Conservation (phyloP, 2,113 vertebrate species). For the Phycodurus eques region DNA sequence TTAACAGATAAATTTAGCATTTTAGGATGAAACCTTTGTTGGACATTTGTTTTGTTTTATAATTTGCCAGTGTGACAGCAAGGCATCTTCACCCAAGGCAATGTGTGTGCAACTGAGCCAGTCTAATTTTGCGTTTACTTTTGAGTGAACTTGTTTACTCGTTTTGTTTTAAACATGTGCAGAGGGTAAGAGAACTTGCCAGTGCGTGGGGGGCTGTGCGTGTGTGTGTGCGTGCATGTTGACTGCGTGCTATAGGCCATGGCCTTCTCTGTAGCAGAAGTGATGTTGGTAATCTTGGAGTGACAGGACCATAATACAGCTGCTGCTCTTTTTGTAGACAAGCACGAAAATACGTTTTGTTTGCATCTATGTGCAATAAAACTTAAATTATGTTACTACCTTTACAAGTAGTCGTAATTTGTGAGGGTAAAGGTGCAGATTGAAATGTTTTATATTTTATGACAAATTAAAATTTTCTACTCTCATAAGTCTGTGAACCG, state of each 20-base stretch:
- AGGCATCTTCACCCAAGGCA: conserved; percentile 43
- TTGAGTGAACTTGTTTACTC: conserved; percentile 42
- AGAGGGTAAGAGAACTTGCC: neutral
- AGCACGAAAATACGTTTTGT: conserved; percentile 15
- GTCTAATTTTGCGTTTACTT: conserved; percentile 44
- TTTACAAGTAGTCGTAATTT: neutral
- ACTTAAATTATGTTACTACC: neutral
- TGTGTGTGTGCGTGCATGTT: neutral
- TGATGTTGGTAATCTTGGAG: conserved; percentile 3
- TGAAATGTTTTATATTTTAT: neutral
- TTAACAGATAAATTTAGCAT: conserved; percentile 17
- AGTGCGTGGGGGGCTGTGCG: neutral
- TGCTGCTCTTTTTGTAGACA: conserved; percentile 15
- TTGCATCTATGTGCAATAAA: neutral
- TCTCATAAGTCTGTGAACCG: neutral
- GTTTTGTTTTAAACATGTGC: conserved; percentile 22
- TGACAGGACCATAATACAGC: conserved; percentile 9
- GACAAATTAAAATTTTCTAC: neutral
- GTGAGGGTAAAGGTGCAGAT: neutral
- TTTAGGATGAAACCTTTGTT: conserved; percentile 21
- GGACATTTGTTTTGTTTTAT: conserved; percentile 17
- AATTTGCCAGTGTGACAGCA: conserved; percentile 39
- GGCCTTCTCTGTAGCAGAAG: conserved; percentile 12
- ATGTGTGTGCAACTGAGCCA: conserved; percentile 41
- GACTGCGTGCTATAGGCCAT: neutral